A percentile compares a stretch with the other conserved stretches of the same genome.
Conservation (phyloP, 2,113 vertebrate species). For the Ciconia maguari region DNA sequence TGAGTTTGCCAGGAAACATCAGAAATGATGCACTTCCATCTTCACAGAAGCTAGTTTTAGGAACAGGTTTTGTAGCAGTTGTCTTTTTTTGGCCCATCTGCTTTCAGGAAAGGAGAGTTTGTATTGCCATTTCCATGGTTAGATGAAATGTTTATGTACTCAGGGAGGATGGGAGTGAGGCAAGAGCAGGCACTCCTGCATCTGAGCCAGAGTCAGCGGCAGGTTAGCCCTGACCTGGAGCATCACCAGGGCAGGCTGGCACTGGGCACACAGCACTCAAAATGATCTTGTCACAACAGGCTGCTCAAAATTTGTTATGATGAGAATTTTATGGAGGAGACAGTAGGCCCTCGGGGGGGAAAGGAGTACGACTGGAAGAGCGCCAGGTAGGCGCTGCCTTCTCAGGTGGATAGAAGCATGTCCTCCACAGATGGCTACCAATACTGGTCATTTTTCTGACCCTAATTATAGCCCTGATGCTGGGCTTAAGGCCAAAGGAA, state of each 20-base stretch:
- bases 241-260: rapidly evolving
- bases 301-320: neutral
- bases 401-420: neutral
- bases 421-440: neutral
- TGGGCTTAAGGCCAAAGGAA: neutral
- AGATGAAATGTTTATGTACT: neutral
- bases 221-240: neutral
- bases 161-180: neutral
- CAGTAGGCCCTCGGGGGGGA: neutral
- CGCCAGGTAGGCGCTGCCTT: neutral
- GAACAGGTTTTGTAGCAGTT: neutral
- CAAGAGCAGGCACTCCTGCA: neutral
- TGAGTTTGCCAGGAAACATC: neutral
- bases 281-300: neutral
- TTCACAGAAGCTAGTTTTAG: neutral
- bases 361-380: neutral
- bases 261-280: neutral
- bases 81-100: neutral
- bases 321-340: neutral
- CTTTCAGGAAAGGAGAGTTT: neutral
- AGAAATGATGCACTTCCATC: neutral
- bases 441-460: neutral
- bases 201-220: neutral
- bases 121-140: neutral
- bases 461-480: neutral